Conservation (phyloP, 30 jellyfish, hydroid and myxozoan genomes). For the Cassiopea xamachana region DNA sequence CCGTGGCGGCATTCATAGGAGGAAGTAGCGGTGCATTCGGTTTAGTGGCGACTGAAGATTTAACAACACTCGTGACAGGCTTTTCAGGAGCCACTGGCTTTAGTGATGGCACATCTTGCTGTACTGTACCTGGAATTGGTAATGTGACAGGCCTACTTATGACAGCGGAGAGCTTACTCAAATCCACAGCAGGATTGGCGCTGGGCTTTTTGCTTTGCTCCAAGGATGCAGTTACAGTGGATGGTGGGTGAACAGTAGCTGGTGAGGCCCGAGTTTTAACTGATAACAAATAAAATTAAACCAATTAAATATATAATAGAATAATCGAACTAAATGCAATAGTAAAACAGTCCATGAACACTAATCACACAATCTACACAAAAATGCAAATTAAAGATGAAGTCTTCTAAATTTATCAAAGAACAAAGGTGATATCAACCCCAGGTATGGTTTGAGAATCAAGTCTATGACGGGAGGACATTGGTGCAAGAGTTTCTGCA, state of each 20-base stretch:
- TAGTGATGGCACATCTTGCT: conserved; percentile 41
- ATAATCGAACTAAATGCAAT: too few species aligned
- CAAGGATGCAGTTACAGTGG: not conserved
- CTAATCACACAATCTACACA: too few species aligned
- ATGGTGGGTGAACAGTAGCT: not conserved
- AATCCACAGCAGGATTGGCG: conserved; percentile 8
- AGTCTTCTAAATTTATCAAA: too few species aligned
- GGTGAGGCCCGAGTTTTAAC: not conserved
- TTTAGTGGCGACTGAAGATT: conserved; percentile 4
- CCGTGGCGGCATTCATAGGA: conserved; percentile 5
- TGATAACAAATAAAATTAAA: not conserved
- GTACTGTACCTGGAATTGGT: conserved; percentile 16
- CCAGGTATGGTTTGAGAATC: too few species aligned
- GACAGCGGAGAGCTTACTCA: not conserved
- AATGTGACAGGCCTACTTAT: conserved; percentile 31
- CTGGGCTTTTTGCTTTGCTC: conserved; percentile 1
- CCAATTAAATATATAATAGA: too few species aligned
- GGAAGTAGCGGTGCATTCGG: not conserved
- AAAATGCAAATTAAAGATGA: too few species aligned
- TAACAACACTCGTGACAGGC: conserved; percentile 18
- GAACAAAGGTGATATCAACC: too few species aligned
- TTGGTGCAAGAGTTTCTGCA: too few species aligned
- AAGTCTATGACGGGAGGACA: too few species aligned
- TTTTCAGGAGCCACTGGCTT: conserved; percentile 1
- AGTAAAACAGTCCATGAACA: too few species aligned